Evolutionary conservation across 2,113 vertebrate genomes (phyloP).

Genomic region (Cavia porcellus): DNA sequence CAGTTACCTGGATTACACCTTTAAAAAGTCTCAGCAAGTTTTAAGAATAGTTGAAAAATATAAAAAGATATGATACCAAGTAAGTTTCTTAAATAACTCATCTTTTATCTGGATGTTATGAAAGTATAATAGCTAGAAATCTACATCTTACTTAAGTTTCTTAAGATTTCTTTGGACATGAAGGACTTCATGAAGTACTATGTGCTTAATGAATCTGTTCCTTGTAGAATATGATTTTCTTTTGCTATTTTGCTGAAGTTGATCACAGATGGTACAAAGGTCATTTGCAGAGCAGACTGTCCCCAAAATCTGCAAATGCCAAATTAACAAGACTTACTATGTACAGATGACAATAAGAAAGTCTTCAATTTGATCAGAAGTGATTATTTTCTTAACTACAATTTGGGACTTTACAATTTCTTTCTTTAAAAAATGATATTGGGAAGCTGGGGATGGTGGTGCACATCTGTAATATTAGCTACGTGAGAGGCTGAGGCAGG

Average conservation of each 20-base stretch:
- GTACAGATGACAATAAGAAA: constrained; percentile 55
- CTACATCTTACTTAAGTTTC: background rate
- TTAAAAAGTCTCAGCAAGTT: constrained; percentile 47
- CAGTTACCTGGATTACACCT: background rate
- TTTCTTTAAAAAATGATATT: constrained; percentile 30
- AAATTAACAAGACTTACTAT: constrained; percentile 57
- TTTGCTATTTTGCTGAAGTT: constrained; percentile 64
- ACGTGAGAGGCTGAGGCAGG: background rate
- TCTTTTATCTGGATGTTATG: constrained; percentile 8
- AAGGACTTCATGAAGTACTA: constrained; percentile 26
- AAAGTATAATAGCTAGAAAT: constrained; percentile 36
- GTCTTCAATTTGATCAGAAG: constrained; percentile 29
- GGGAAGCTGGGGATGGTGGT: background rate
- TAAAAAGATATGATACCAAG: constrained; percentile 30
- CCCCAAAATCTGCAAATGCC: constrained; percentile 53
- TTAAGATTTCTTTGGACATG: constrained; percentile 55
- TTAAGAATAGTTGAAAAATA: constrained; percentile 42
- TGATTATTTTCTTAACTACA: constrained; percentile 53
- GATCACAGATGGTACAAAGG: constrained; percentile 71
- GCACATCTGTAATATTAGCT: background rate
- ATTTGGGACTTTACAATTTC: constrained; percentile 12
- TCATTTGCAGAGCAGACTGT: constrained; percentile 50
- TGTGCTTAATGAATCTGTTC: constrained; percentile 56
- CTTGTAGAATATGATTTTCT: constrained; percentile 32
- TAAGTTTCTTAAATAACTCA: constrained; percentile 53